Percentiles rank a stretch among this genome's conserved stretches.
Conservation (phyloP, 2,797 vertebrate genomes). For the Zenarchopterus dispar region DNA sequence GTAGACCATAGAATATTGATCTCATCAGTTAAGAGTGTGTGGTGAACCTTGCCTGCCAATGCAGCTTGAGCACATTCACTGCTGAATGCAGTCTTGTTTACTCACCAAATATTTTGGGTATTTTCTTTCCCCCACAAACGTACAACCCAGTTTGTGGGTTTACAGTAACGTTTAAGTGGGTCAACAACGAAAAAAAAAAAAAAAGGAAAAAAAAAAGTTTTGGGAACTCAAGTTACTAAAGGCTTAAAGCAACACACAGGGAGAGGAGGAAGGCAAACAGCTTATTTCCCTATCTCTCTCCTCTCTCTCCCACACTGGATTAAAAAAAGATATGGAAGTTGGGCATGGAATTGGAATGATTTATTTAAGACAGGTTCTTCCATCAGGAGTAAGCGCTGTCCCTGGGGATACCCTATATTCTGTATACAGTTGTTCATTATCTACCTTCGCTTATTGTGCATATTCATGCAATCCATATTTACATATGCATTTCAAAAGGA, state of each 20-base stretch:
- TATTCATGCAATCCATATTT: constrained; percentile 22
- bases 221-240: constrained; percentile 74
- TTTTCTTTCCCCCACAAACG: constrained; percentile 36
- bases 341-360: constrained; percentile 78
- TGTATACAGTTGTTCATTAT: constrained; percentile 41
- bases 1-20: constrained; percentile 19
- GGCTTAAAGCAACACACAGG: constrained; percentile 76
- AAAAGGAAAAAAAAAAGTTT: constrained; percentile 61
- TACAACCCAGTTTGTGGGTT: constrained; percentile 66
- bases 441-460: constrained; percentile 30
- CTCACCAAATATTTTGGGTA: constrained; percentile 15
- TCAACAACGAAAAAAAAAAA: constrained; percentile 58
- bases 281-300: constrained; percentile 76
- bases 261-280: constrained; percentile 77
- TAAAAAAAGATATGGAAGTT: constrained; percentile 74
- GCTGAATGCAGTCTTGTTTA: constrained; percentile 48
- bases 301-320: constrained; percentile 79
- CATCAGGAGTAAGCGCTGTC: constrained; percentile 66
- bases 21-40: constrained; percentile 12
- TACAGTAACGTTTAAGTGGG: constrained; percentile 79
- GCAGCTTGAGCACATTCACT: constrained; percentile 3
- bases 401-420: constrained; percentile 70
- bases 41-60: constrained; percentile 1
- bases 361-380: constrained; percentile 81
- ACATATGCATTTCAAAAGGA: constrained; percentile 47